Evolutionary conservation across 2,888 invertebrate genomes (phyloP), one percentile per base, ranked within the genome.

Genomic region (Ephialtes manifestator): DNA sequence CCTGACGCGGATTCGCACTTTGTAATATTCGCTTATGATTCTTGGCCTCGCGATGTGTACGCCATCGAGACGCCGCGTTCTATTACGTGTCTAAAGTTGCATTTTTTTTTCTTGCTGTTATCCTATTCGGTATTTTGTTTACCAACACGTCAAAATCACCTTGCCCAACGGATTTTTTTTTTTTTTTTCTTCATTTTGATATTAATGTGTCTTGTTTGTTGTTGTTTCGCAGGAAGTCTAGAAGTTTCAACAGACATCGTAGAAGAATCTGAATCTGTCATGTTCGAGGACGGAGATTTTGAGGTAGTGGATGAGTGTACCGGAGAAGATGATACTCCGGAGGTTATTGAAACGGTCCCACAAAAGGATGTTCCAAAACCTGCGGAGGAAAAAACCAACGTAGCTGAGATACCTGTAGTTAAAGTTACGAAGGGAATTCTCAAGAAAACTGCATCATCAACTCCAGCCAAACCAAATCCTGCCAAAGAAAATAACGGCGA

Each of bases 271-370:
- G 89, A 86, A 46, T 85, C 75, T 74, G 88, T 88, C 51, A 88
- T 89, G 81, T 90, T 92, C 60, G 92, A 92, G 81, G 90, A 90
- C 11, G 92, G 91, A 60, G 90, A 92, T 82, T 92, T 91, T 71
- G 89, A 93, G 84, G 90, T 93, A 15, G 89, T 92, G 7, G 92
- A 92, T 20, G 93, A 92, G 85, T 90, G 90, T 55, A 74, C 81
- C 0, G 90, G 89, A 31, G 90, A 91, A 20, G 91, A 92, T 7
- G 91, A 91, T 8, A 24, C 74, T 1, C 35, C 70, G 0, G 82
- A 67, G 10, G 51, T 48, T 1, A 60, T 43, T 24, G 83, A 81
- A 4, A 35, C 46, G 4, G 77, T 67, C 1, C 77, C 67, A 8
- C 39, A 68, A n/a, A 24, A 65, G 31, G 70, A 65, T n/a, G 31